These are phyloP conservation scores for Eurypyga helias DNA, from an alignment of 2,113 vertebrate species.

Conservation along the genomic window DNA sequence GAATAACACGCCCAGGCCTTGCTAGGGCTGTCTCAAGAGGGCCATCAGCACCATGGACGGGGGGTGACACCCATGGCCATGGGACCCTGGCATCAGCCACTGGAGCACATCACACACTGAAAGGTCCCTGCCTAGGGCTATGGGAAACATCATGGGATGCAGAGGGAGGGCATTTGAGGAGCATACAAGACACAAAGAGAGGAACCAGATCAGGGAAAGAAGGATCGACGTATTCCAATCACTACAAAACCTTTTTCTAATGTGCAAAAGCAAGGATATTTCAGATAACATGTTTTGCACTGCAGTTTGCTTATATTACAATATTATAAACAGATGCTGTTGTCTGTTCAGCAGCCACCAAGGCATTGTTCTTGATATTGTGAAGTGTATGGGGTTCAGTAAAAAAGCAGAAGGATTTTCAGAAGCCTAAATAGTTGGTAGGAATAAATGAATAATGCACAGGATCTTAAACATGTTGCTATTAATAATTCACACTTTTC, in stretches of 20 bases:
- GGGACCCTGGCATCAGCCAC: background rate
- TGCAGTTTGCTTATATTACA: background rate
- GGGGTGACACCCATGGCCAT: too few relatives aligned
- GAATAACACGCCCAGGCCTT: too few relatives aligned
- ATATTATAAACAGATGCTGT: background rate
- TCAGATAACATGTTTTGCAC: background rate
- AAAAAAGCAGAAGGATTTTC: background rate
- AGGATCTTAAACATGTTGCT: background rate
- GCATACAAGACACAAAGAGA: background rate
- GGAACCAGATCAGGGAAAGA: background rate
- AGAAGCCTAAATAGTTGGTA: background rate
- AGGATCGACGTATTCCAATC: background rate
- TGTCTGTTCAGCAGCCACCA: background rate
- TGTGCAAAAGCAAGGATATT: background rate
- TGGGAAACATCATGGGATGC: background rate
- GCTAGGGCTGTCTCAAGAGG: too few relatives aligned
- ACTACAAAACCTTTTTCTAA: background rate
- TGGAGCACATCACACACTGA: background rate
- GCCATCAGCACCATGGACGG: too few relatives aligned
- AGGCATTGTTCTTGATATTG: rapidly evolving
- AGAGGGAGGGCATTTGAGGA: background rate
- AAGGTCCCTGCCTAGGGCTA: background rate
- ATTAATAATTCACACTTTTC: constrained; percentile 27
- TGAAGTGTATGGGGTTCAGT: background rate
- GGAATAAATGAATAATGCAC: constrained; percentile 2